phyloP scores from a whole-genome alignment of 2,113 vertebrate genomes.

The Leptobrachium leishanense region DNA sequence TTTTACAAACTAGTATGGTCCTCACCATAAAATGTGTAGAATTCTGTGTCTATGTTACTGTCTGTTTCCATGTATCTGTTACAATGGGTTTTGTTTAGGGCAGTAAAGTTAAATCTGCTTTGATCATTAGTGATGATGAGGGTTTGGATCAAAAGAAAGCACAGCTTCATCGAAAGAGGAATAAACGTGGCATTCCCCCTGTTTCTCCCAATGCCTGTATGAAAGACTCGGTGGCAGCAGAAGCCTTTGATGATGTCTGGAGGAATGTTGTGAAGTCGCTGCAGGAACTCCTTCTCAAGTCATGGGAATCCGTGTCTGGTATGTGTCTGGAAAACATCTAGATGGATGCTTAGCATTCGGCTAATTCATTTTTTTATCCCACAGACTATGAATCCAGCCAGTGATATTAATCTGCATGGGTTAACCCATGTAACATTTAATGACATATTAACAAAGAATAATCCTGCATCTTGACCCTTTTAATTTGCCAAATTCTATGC shows the following conservation, averaged over 20 bases:
- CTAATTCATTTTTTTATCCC: background rate
- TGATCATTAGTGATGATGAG: slow-evolving; percentile 67
- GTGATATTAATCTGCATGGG: no score
- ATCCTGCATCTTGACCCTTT: no score
- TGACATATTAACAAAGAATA: no score
- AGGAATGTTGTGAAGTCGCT: slow-evolving; percentile 61
- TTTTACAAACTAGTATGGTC: no score
- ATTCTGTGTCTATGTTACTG: background rate
- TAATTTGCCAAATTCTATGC: no score
- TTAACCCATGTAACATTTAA: no score
- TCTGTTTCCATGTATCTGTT: background rate
- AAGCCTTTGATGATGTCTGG: slow-evolving; percentile 78
- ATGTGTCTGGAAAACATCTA: background rate
- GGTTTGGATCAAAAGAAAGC: slow-evolving; percentile 60
- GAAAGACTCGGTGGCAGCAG: slow-evolving; percentile 70
- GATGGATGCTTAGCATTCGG: background rate
- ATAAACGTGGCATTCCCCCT: slow-evolving; percentile 69
- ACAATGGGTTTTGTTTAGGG: background rate
- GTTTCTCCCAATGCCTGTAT: slow-evolving; percentile 78
- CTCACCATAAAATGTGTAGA: background rate
- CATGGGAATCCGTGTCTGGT: slow-evolving; percentile 61
- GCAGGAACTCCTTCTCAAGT: slow-evolving; percentile 69
- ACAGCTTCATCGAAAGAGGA: slow-evolving; percentile 49
- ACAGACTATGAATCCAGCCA: background rate
- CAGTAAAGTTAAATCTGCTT: slow-evolving; percentile 56